Evolutionary conservation across 2,888 invertebrate species (phyloP).

Genomic region (Gandaritis pyraliata): DNA sequence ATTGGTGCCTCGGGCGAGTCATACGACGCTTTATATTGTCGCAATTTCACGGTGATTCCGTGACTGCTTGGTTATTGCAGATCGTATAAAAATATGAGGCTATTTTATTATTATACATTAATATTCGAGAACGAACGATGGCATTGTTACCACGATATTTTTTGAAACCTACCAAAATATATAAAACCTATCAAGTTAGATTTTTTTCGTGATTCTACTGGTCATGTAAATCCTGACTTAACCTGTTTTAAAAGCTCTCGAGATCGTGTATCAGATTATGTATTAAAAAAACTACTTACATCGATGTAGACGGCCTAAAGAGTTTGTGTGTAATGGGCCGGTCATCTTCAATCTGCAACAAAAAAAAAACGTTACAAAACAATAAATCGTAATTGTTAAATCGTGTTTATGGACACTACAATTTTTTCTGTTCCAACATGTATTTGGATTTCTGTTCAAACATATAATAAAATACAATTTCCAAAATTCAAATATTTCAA

Average conservation of each 20-base stretch:
- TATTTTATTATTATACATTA: conserved; percentile 21
- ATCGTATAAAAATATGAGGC: conserved; percentile 25
- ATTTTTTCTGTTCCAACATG: too few species aligned
- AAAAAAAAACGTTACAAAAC: conserved; percentile 49
- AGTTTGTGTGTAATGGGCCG: conserved; percentile 76
- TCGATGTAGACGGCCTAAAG: conserved; percentile 75
- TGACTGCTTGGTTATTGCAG: conserved; percentile 40
- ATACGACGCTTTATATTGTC: conserved; percentile 45
- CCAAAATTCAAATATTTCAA: conserved; percentile 10
- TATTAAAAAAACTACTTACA: conserved; percentile 56
- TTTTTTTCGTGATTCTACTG: too few species aligned
- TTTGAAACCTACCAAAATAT: too few species aligned
- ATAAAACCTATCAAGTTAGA: too few species aligned
- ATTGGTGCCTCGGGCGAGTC: conserved; percentile 60
- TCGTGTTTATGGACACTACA: too few species aligned
- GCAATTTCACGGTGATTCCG: conserved; percentile 47
- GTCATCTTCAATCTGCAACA: conserved; percentile 73
- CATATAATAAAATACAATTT: neutral
- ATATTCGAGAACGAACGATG: neutral
- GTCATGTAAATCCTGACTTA: neutral
- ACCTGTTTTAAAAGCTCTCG: conserved; percentile 36
- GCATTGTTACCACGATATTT: neutral
- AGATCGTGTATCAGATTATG: conserved; percentile 1
- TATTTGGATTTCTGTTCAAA: too few species aligned
- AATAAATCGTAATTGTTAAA: too few species aligned